Conservation (phyloP, 2,113 vertebrate genomes). For the Bos taurus region ARS-UCD2.0 NC_037333.1:94911501-94912000, state of each 20-base stretch:
- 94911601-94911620: not conserved
- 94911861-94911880: slow-evolving; percentile 33
- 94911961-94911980: not conserved
- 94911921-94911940: not conserved
- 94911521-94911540: not conserved
- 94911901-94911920: not conserved
- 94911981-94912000: not conserved
- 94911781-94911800: not conserved
- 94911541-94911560: not conserved
- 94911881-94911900: not conserved
- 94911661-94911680: not conserved
- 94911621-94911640: not conserved
- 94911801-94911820: not conserved
- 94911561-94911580: not conserved
- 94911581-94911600: not conserved
- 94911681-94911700: not conserved
- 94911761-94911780: not conserved
- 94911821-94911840: slow-evolving; percentile 53
- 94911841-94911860: slow-evolving; percentile 72
- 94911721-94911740: not conserved
- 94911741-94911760: not conserved
- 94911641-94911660: not conserved
- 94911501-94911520: not conserved
- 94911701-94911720: not conserved
- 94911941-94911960: not conserved